Percentiles rank a stretch among this genome's conserved stretches.
Conservation (phyloP, 2,797 vertebrate species). For the Arnoldichthys spilopterus region DNA sequence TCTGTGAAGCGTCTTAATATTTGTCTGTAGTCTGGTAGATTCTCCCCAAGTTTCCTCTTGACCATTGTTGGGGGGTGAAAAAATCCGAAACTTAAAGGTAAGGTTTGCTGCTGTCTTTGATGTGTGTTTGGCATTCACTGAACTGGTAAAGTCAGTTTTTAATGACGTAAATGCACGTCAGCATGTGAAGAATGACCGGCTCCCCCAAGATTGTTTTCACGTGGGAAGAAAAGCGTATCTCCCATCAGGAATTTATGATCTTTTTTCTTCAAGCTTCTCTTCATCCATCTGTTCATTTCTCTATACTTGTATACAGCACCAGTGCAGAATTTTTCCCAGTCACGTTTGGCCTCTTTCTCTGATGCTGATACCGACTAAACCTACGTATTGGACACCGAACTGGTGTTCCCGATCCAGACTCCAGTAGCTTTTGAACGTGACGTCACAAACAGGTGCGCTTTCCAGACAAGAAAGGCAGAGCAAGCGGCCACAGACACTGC, state of each 20-base stretch:
- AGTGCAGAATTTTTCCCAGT: neutral
- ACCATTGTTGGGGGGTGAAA: neutral
- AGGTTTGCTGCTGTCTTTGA: conserved; percentile 25
- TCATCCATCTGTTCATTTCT: neutral
- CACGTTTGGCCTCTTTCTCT: no score
- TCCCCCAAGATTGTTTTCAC: conserved; percentile 60
- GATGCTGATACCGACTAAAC: no score
- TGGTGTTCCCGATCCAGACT: no score
- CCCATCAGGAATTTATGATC: neutral
- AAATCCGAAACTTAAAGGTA: neutral
- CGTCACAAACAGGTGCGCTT: no score
- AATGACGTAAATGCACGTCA: conserved; percentile 42
- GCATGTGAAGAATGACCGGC: conserved; percentile 62
- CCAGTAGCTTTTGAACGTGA: no score
- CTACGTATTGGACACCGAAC: no score
- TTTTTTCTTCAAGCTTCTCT: neutral
- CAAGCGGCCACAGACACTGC: no score
- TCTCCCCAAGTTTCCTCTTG: neutral
- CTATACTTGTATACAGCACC: neutral
- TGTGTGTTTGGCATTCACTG: conserved; percentile 30
- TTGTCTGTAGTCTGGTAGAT: neutral
- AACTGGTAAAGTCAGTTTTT: conserved; percentile 9
- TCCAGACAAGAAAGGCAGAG: no score
- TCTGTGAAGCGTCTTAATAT: neutral
- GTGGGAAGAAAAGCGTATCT: conserved; percentile 66